Conservation (phyloP, 1,140 invertebrate genomes). For the Whitmania pigra region DNA sequence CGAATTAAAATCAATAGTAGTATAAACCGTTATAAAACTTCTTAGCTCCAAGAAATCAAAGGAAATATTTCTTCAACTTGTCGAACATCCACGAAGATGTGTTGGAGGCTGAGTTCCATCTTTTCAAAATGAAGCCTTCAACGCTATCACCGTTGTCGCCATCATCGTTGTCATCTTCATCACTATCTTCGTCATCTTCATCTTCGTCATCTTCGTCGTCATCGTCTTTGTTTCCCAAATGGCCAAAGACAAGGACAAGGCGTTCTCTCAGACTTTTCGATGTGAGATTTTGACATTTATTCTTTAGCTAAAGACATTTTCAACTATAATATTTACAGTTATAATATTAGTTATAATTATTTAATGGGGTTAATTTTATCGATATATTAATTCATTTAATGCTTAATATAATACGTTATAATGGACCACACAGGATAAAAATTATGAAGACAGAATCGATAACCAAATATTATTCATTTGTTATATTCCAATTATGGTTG, state of each 20-base stretch:
- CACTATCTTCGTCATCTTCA: not conserved
- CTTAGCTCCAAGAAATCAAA: conserved; percentile 33
- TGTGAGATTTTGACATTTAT: not conserved
- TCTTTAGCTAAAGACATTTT: no score
- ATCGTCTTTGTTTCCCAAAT: not conserved
- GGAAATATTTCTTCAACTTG: conserved; percentile 46
- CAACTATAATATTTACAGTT: no score
- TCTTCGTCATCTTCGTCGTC: not conserved
- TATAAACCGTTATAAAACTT: conserved; percentile 14
- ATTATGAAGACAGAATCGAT: no score
- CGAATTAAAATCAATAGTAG: not conserved
- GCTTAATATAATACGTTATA: no score
- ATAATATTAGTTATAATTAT: no score
- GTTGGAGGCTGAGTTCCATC: conserved; percentile 50
- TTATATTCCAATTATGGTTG: no score
- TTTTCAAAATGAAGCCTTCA: conserved; percentile 45
- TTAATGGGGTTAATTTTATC: no score
- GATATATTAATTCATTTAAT: no score
- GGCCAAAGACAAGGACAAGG: not conserved
- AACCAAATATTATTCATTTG: no score
- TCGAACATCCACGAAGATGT: conserved; percentile 44
- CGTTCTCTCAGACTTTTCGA: conserved; percentile 7
- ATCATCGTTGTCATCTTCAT: conserved; percentile 3
- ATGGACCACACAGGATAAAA: no score
- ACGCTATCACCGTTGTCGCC: not conserved